Conservation (phyloP, 2,797 vertebrate genomes). For the Hylomyscus alleni region DNA sequence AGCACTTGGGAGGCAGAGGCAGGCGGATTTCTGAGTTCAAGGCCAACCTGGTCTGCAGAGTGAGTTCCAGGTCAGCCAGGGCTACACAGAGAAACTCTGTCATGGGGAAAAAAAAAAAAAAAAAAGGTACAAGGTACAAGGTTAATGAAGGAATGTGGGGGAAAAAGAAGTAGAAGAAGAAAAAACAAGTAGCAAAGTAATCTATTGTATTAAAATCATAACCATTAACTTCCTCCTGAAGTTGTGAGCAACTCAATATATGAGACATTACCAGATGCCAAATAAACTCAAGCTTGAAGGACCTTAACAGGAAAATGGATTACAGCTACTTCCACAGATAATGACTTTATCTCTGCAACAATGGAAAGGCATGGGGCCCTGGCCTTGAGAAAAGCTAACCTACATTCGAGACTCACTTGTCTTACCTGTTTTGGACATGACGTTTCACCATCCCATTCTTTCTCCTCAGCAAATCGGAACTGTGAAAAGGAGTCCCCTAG, state of each 20-base stretch:
- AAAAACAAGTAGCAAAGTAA: background rate
- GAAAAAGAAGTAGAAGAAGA: background rate
- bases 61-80: too few relatives aligned
- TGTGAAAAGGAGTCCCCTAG: constrained; percentile 97
- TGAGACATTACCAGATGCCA: background rate
- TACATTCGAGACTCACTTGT: background rate
- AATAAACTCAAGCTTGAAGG: background rate
- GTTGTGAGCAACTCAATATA: background rate
- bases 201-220: background rate
- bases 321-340: background rate
- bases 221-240: background rate
- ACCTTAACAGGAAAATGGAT: background rate
- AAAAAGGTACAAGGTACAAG: too few relatives aligned
- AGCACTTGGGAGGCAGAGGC: too few relatives aligned
- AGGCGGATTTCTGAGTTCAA: too few relatives aligned
- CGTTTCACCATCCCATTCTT: constrained; percentile 94
- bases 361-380: background rate
- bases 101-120: too few relatives aligned
- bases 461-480: constrained; percentile 97
- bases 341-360: background rate
- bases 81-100: too few relatives aligned
- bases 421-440: constrained; percentile 92
- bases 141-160: too few relatives aligned
- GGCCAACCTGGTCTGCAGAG: too few relatives aligned
- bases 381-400: background rate